Evolutionary conservation across 2,113 vertebrate species (phyloP).

Genomic region (Galbula dea): DNA sequence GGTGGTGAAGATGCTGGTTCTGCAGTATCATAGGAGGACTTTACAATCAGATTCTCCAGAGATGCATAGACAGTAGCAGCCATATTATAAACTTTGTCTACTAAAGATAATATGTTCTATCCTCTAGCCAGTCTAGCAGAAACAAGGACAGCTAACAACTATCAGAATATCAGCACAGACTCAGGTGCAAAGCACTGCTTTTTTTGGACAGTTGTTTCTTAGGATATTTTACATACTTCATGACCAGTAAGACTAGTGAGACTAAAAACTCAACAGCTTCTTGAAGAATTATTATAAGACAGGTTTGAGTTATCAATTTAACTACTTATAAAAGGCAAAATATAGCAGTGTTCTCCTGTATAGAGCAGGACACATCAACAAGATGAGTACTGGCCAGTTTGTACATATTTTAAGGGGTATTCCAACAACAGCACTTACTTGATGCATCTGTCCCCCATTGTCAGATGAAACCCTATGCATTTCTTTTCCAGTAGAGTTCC

Average conservation of each 20-base stretch:
- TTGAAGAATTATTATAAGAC: not conserved
- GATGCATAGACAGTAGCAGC: constrained; percentile 72
- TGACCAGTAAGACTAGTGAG: not conserved
- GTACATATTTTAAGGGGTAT: not conserved
- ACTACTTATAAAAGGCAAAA: not conserved
- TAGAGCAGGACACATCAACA: not conserved
- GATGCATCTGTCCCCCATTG: too few relatives aligned
- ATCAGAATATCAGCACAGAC: not conserved
- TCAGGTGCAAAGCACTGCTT: not conserved
- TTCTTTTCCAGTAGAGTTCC: not conserved
- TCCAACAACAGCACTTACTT: not conserved
- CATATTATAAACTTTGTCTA: constrained; percentile 72
- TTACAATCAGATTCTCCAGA: constrained; percentile 78
- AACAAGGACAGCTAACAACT: not conserved
- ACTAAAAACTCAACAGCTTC: not conserved
- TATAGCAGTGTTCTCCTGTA: not conserved
- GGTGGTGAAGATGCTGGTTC: constrained; percentile 75
- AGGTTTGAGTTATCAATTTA: not conserved
- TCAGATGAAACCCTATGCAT: not conserved
- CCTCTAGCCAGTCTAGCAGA: constrained; percentile 60
- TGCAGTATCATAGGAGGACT: constrained; percentile 72
- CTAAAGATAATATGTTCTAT: constrained; percentile 67
- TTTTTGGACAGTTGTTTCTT: not conserved
- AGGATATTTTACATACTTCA: not conserved
- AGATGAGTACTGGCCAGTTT: not conserved